phyloP scores from a whole-genome alignment of 2,797 vertebrate species.

The Takifugu ocellatus region DNA sequence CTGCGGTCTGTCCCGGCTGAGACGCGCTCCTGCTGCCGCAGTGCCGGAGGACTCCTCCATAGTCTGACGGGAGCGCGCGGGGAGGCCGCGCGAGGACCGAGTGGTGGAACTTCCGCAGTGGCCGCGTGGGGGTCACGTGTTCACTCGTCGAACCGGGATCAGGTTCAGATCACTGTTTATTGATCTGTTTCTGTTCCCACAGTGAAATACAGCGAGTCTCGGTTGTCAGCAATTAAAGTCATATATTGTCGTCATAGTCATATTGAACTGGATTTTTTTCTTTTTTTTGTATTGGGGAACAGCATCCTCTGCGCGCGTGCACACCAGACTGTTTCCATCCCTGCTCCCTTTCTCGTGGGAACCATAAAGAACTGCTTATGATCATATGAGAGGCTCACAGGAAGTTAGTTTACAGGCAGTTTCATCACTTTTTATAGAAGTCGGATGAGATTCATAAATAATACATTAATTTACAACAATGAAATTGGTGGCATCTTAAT shows the following conservation, averaged over 20 bases:
- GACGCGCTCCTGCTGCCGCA: slow-evolving; percentile 22
- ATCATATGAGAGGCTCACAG: slow-evolving; percentile 18
- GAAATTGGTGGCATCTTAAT: too few relatives aligned
- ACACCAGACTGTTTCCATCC: slow-evolving; percentile 53
- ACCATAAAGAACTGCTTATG: slow-evolving; percentile 39
- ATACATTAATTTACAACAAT: too few relatives aligned
- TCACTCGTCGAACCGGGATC: not conserved
- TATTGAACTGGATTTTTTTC: too few relatives aligned
- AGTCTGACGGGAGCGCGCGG: slow-evolving; percentile 27
- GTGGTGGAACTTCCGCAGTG: slow-evolving; percentile 4
- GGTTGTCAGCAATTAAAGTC: too few relatives aligned
- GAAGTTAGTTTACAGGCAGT: slow-evolving; percentile 20
- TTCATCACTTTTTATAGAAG: not conserved
- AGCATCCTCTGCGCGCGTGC: too few relatives aligned
- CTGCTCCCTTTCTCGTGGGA: slow-evolving; percentile 68
- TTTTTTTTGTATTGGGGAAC: too few relatives aligned
- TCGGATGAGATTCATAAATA: too few relatives aligned
- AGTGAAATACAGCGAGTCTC: too few relatives aligned
- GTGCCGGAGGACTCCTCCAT: slow-evolving; percentile 20
- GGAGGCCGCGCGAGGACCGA: not conserved
- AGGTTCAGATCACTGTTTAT: not conserved
- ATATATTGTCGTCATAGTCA: too few relatives aligned
- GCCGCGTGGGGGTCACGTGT: not conserved
- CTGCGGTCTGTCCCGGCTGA: not conserved
- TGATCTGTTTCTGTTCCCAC: too few relatives aligned